These are phyloP conservation scores for Metopia argyrocephala DNA, from an alignment of 2,888 invertebrate genomes.

Conservation along the genomic window DNA sequence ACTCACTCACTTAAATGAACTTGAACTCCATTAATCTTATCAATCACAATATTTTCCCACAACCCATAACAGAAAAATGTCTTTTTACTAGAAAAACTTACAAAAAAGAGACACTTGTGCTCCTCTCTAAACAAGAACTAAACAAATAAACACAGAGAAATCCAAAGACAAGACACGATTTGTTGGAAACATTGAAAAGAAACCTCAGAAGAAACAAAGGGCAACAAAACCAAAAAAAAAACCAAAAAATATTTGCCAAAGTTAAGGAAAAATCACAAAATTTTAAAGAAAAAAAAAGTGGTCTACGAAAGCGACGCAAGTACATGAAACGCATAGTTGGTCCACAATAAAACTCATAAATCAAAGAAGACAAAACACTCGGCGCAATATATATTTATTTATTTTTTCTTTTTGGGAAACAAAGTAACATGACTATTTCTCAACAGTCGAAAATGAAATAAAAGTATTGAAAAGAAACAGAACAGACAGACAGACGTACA, in stretches of 20 bases:
- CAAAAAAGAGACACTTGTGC: conserved; percentile 61
- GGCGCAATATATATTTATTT: too few relatives aligned
- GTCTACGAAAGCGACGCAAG: conserved; percentile 51
- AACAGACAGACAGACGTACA: too few relatives aligned
- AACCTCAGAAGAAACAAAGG: conserved; percentile 19
- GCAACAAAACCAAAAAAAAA: conserved; percentile 25
- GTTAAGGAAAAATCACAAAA: conserved; percentile 55
- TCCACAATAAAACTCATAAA: conserved; percentile 67
- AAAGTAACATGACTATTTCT: conserved; percentile 57
- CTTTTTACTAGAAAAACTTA: conserved; percentile 57
- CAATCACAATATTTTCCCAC: conserved; percentile 65
- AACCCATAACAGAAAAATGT: conserved; percentile 63
- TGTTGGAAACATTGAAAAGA: conserved; percentile 53
- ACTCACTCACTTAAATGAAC: conserved; percentile 62
- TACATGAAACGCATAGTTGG: conserved; percentile 64
- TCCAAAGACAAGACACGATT: conserved; percentile 59
- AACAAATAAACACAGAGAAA: conserved; percentile 36
- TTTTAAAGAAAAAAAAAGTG: background rate
- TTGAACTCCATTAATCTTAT: conserved; percentile 65
- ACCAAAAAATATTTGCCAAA: conserved; percentile 40
- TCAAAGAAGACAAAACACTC: conserved; percentile 67
- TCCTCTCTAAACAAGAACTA: background rate
- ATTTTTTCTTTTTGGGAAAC: conserved; percentile 37
- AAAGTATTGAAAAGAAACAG: background rate
- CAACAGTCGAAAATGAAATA: conserved; percentile 44